Base-by-base conservation (phyloP, 1,140 invertebrate species). In the Eufriesea mexicana region DNA sequence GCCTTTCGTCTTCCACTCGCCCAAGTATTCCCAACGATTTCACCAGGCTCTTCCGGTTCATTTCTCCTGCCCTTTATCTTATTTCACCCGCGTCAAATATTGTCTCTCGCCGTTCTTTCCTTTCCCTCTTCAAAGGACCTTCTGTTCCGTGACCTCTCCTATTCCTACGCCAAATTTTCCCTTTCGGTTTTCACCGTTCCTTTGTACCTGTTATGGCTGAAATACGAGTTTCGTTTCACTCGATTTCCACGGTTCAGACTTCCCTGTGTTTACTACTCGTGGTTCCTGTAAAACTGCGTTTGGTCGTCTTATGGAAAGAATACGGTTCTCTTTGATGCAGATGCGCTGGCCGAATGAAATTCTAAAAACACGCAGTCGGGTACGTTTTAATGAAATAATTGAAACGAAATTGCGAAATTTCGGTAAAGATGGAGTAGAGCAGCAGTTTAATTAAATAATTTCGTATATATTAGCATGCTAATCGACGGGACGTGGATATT, bases 21-120 rank as follows among this genome's bases (percentile, higher is more conserved):
- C 59, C 71, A 57, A 74, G 84, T 74, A 84, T 74, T 59, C 57
- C 51, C 75, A 72, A 84, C 81, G 72, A 87, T 74, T 83, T 86
- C 79, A 83, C 74, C 74, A 87, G 80, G 2, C 64, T 75, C 71
- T 71, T 84, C 59, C 23, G 42, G 51, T 51, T 82, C 71, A 66
- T 64, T 61, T 55, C 59, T 82, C 35, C 14, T 55, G 4, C 14
- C 6, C 49, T 49, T 76, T 47, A 45, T 12, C 35, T 18, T 75
- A 55, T 54, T 67, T n/a, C 35, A 23, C 23, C 23, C 61, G 28
- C 25, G 25, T 76, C 79, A 42, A 67, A 76, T 76, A 82, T 67
- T 51, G 73, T 42, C 54, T 45, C 23, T 12, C 1, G 23, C 42
- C 7, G 14, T 55, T 7, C 28, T 61, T 18, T 8, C 2, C 6